A percentile compares a stretch with the other conserved stretches of the same genome.
These are phyloP conservation scores for Anoplolepis gracilipes DNA, from an alignment of 1,140 invertebrate species.

Conservation along the genomic window DNA sequence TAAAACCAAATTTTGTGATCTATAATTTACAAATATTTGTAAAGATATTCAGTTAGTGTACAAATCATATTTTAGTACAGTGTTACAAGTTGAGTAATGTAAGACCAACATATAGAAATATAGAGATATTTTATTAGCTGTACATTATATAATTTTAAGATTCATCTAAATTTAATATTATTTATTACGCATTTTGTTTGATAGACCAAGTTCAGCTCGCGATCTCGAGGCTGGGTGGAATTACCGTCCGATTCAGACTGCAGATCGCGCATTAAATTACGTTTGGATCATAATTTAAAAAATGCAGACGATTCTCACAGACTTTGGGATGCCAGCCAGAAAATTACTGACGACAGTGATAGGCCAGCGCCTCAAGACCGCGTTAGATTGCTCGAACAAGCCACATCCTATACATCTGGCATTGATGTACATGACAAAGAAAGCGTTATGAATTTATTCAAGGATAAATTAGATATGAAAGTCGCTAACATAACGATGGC, in stretches of 20 bases:
- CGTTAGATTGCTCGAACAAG: conserved; percentile 31
- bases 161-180: conserved; percentile 40
- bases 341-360: conserved; percentile 47
- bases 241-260: conserved; percentile 86
- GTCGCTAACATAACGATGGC: conserved; percentile 89
- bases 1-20: conserved; percentile 6
- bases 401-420: not conserved
- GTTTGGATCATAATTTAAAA: conserved; percentile 88
- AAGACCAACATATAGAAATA: conserved; percentile 30
- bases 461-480: conserved; percentile 87
- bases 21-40: conserved; percentile 8
- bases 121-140: conserved; percentile 16
- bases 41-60: not conserved
- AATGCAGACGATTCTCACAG: conserved; percentile 82
- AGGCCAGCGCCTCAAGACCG: conserved; percentile 56
- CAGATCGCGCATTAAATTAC: conserved; percentile 86
- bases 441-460: conserved; percentile 79
- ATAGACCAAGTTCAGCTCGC: conserved; percentile 90
- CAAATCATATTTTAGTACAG: conserved; percentile 27
- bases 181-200: conserved; percentile 76
- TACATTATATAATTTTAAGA: not conserved
- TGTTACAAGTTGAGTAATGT: conserved; percentile 24
- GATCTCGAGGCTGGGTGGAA: conserved; percentile 90
- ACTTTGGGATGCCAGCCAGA: conserved; percentile 80
- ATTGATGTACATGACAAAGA: conserved; percentile 81